Base-by-base conservation (phyloP, 2,797 vertebrate genomes). In the Margarornis squamiger region DNA sequence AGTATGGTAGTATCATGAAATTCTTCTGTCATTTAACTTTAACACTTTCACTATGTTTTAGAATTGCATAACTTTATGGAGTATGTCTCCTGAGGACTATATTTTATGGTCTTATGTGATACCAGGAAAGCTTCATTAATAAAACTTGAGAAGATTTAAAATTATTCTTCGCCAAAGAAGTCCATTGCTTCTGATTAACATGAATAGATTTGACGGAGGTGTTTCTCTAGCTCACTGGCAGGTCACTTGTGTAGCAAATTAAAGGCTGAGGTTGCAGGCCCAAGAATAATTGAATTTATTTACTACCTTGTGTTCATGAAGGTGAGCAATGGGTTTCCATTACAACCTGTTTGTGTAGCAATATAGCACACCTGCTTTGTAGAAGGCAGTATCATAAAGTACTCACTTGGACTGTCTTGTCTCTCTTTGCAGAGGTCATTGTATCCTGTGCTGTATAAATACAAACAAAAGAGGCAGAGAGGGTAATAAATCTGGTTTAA, bases 281-380 rank as follows among this genome's bases (percentile, higher is more conserved):
- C 45, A 66, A 49, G 22, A 93, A n/a, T 88, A 94, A 96, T 76
- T 92, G 70, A 62, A 92, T 90, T 91, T 82, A 93, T 95, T 96
- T 92, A 92, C 66, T 91, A 57, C 66, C 70, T 73, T 61, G 66
- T 81, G 76, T 75, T 96, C 94, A 78, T 76, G 95, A 92, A 91
- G 45, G 62, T 96, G 93, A 94, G 82, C 7, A 8, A 96, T 76
- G 51, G 45, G 79, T 92, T 93, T 92, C 86, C 79, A 91, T 95
- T 97, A 73, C 79, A 90, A 80, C 51, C 38, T 88, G 79, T 88
- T 95, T 91, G 76, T 86, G 43, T 88, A 93, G 82, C 90, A 90
- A 5, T 88, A 82, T 29, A 92, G 76, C 41, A 63, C 66, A 76
- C 48, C 70, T 90, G 91, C 82, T 88, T 79, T 91, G 57, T 48